These are phyloP conservation scores for Dunckerocampus dactyliophorus DNA, from an alignment of 2,113 vertebrate species.

Conservation along the genomic window DNA sequence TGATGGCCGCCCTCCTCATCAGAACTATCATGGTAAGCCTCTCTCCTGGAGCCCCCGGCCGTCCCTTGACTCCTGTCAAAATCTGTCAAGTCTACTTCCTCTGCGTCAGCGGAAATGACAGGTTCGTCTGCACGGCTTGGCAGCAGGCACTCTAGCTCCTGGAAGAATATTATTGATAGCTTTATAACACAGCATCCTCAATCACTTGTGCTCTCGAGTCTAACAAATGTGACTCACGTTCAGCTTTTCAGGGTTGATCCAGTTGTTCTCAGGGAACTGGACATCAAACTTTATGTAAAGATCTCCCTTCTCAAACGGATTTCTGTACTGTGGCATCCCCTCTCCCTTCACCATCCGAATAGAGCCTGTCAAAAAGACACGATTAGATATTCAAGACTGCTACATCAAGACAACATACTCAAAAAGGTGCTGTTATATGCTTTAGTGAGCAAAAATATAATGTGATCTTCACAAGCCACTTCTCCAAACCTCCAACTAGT, in stretches of 20 bases:
- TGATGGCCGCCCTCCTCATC: slow-evolving; percentile 95
- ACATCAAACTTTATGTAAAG: slow-evolving; percentile 97
- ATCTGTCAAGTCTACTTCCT: slow-evolving; percentile 95
- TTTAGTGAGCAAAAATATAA: neutral
- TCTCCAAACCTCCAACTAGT: too few relatives aligned
- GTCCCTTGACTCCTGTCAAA: slow-evolving; percentile 88
- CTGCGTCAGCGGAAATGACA: slow-evolving; percentile 84
- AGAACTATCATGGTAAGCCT: slow-evolving; percentile 96
- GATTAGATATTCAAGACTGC: neutral
- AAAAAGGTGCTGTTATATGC: neutral
- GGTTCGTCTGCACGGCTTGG: slow-evolving; percentile 89
- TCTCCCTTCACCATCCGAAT: slow-evolving; percentile 89
- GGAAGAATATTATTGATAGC: slow-evolving; percentile 8
- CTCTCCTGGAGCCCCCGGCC: slow-evolving; percentile 84
- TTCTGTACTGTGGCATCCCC: slow-evolving; percentile 98
- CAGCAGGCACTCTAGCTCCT: slow-evolving; percentile 96
- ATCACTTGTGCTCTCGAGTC: neutral
- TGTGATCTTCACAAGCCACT: too few relatives aligned
- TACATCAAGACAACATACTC: neutral
- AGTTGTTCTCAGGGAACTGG: slow-evolving; percentile 97
- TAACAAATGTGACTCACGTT: slow-evolving; percentile 75
- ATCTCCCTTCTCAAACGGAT: slow-evolving; percentile 98
- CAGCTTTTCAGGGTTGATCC: slow-evolving; percentile 96
- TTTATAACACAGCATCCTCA: neutral
- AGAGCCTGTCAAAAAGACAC: slow-evolving; percentile 71